These are phyloP conservation scores for Anguilla japonica DNA, from an alignment of 2,113 vertebrate species.

Conservation along the genomic window DNA sequence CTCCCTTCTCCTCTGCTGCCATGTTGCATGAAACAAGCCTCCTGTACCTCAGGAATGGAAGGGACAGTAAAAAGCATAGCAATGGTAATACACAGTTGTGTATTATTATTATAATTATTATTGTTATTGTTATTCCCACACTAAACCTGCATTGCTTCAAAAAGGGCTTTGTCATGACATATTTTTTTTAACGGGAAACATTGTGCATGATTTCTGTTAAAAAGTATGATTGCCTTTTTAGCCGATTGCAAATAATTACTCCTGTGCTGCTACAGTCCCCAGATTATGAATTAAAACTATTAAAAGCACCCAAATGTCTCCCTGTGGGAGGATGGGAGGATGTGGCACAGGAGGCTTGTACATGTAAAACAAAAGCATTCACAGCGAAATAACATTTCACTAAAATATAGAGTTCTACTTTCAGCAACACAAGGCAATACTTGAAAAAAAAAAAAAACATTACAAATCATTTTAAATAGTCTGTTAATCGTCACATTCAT, in stretches of 20 bases:
- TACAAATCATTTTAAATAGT: background rate
- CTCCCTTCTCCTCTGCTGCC: background rate
- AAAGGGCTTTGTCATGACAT: too few relatives aligned
- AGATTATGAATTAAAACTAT: background rate
- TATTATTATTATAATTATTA: background rate
- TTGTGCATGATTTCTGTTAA: too few relatives aligned
- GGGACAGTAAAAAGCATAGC: background rate
- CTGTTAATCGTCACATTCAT: background rate
- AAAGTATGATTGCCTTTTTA: too few relatives aligned
- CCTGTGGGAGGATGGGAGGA: background rate
- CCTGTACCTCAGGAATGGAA: background rate
- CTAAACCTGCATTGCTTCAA: too few relatives aligned
- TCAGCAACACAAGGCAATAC: too few relatives aligned
- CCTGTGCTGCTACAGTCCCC: background rate
- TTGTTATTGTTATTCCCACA: background rate
- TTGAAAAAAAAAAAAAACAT: background rate
- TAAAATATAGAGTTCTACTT: background rate
- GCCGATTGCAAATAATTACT: too few relatives aligned
- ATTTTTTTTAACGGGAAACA: too few relatives aligned
- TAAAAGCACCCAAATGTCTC: background rate
- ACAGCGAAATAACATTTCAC: background rate
- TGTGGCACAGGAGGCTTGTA: background rate
- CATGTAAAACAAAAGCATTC: background rate
- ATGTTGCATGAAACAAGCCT: slow-evolving; percentile 17
- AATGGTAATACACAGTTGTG: background rate